Evolutionary conservation across 2,888 invertebrate genomes (phyloP).

Genomic region (Bhutanitis thaidina): DNA sequence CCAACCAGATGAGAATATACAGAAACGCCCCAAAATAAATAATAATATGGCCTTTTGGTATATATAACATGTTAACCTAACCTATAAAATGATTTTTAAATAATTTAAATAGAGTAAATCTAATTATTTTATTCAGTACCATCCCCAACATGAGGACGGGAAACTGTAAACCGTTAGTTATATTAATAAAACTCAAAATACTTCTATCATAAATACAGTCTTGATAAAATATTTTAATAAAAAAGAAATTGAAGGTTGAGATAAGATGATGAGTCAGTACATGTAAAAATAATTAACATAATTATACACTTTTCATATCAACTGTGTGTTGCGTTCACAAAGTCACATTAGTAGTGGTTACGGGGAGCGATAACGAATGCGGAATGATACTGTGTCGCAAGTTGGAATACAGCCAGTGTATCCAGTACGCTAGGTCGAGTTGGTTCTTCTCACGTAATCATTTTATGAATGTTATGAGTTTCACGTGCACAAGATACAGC

Average conservation of each 20-base stretch:
- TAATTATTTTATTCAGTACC: too few relatives aligned
- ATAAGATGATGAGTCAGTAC: background rate
- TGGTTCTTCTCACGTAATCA: constrained; percentile 57
- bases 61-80: too few relatives aligned
- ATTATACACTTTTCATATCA: background rate
- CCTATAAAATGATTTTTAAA: too few relatives aligned
- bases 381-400: constrained; percentile 21
- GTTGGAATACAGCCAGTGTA: constrained; percentile 25
- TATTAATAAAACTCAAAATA: too few relatives aligned
- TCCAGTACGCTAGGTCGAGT: constrained; percentile 28
- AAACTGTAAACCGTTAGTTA: too few relatives aligned
- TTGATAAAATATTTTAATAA: too few relatives aligned
- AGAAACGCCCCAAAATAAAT: too few relatives aligned
- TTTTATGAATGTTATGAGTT: constrained; percentile 60
- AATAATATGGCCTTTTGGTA: too few relatives aligned
- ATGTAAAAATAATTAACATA: constrained; percentile 7
- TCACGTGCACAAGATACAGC: constrained; percentile 49
- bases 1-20: too few relatives aligned
- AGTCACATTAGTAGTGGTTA: constrained; percentile 7
- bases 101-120: too few relatives aligned
- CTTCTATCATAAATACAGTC: background rate
- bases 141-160: too few relatives aligned
- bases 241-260: background rate
- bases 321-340: background rate
- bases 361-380: constrained; percentile 14